Base-by-base conservation (phyloP, 2,113 vertebrate species). In the Bufo bufo region DNA sequence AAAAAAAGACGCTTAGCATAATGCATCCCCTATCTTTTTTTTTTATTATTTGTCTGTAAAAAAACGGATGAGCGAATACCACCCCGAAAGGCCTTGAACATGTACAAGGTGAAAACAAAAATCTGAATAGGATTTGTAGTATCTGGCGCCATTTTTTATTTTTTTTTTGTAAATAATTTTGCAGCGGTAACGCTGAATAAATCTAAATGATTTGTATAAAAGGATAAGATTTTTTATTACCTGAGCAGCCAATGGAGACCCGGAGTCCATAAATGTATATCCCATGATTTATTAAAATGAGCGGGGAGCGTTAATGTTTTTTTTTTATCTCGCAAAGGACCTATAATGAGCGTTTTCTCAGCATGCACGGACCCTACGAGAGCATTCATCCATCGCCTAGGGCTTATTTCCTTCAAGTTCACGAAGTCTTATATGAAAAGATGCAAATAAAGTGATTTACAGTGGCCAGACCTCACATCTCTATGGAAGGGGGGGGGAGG, bases 391-490 rank as follows among this genome's bases (percentile, higher is more conserved):
- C 33, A 11, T 82, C 49, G 59, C 80, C 80, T 9, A 4, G 5
- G 11, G 80, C 80, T 47, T 82, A 82, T 49, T 19, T 82, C 43
- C 61, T 65, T 66, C 7, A 5, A 8, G 49, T 56, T 12, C 75
- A 33, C 33, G 33, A 33, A 33, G 0, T 33, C 33, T 33, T 77
- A 65, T 65, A 43, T 72, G 54, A 58, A 74, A 74, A 74, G n/a
- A 85, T 74, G 82, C 63, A 71, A 54, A 84, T 43, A 52, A 50
- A 65, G 50, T 54, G 20, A 56, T 78, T 54, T 78, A 20, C 49
- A 6, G 19, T 2, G 50, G 8, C 19, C 33, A 49, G 52, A 95
- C 95, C 94, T 94, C 95, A 95, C 95, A 93, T 92, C 93, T 93
- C 94, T 95, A 92, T 94, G 12, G 92, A 90, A 82, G 8, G 9